A percentile compares a stretch with the other conserved stretches of the same genome.
These are phyloP conservation scores for Galeopsomyia nigrocyanea DNA, from an alignment of 2,888 invertebrate genomes.

Conservation along the genomic window DNA sequence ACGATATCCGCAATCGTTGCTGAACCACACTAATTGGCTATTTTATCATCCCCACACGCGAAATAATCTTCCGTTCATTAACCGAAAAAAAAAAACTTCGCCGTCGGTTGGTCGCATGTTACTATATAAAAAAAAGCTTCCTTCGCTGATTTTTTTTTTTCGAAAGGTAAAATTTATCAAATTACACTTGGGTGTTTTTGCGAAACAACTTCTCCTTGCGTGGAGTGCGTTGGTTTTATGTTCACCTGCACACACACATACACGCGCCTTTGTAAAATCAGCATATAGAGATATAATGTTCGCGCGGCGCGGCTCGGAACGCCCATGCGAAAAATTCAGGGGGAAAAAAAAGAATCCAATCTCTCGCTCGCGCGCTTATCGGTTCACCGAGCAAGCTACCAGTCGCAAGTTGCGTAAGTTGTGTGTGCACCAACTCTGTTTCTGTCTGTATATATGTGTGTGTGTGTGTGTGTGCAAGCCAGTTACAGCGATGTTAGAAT, in stretches of 20 bases:
- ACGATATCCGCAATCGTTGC: conserved; percentile 19
- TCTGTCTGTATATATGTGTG: no score
- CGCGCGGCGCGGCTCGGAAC: conserved; percentile 17
- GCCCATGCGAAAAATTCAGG: conserved; percentile 43
- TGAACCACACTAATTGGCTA: conserved; percentile 23
- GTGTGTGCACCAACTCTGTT: background rate
- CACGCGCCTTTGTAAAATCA: conserved; percentile 38
- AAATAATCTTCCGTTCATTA: no score
- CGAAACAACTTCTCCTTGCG: conserved; percentile 15
- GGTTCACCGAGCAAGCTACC: conserved; percentile 58
- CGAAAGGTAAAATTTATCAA: no score
- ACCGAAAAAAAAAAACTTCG: no score
- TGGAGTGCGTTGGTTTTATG: conserved; percentile 14
- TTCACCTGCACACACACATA: background rate
- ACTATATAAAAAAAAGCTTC: no score
- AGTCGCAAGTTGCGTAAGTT: conserved; percentile 46
- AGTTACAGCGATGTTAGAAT: conserved; percentile 56
- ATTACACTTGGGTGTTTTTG: conserved; percentile 22
- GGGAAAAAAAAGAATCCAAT: conserved; percentile 34
- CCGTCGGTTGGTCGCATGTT: no score
- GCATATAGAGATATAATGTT: conserved; percentile 31
- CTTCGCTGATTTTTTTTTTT: no score
- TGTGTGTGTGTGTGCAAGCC: no score
- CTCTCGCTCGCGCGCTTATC: conserved; percentile 54
- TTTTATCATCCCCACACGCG: conserved; percentile 10